Base-by-base conservation (phyloP, 2,113 vertebrate genomes). In the Malaclemys terrapin region DNA sequence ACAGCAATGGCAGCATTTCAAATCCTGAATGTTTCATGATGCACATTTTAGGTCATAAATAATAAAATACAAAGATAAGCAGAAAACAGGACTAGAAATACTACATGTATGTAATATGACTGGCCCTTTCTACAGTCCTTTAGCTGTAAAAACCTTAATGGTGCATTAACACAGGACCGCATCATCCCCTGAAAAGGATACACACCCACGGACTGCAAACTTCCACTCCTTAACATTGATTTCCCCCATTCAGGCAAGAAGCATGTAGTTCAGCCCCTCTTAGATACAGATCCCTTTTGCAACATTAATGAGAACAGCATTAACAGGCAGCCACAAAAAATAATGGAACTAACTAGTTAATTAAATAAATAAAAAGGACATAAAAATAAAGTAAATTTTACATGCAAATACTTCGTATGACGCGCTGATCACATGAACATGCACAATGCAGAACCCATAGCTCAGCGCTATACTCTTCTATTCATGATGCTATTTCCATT, bases 1-100 rank as follows among this genome's bases (percentile, higher is more conserved):
- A 93, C 88, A 94, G 59, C 83, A 86, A 20, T 52, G 92, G 85
- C 85, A 94, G 6, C 59, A 82, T 88, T 93, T 94, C 53, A 90
- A 62, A 84, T 38, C 54, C 5, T 94, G 56, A 94, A 84, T 94
- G 93, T 93, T 97, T 97, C 88, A 96, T 95, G 85, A 65, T 31
- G 80, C 4, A 49, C 8, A 82, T 93, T 95, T 94, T 50, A 89
- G 94, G 85, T 84, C 88, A 87, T 29, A 95, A 89, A 82, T 16
- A 93, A 52, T 12, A 91, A 94, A 95, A 89, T 29, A 94, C n/a
- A 35, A 17, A 89, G 65, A 5, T 4, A 12, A 42, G 25, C 50
- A 85, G 54, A 2, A 54, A 72, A 89, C 5, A 84, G 56, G 54
- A 59, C 38, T 62, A 56, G 25, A 62, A 90, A 69, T 31, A 69